Percentiles rank a stretch among this genome's conserved stretches.
Evolutionary conservation across 2,888 invertebrate genomes (phyloP).

Genomic region (Polyommatus icarus): DNA sequence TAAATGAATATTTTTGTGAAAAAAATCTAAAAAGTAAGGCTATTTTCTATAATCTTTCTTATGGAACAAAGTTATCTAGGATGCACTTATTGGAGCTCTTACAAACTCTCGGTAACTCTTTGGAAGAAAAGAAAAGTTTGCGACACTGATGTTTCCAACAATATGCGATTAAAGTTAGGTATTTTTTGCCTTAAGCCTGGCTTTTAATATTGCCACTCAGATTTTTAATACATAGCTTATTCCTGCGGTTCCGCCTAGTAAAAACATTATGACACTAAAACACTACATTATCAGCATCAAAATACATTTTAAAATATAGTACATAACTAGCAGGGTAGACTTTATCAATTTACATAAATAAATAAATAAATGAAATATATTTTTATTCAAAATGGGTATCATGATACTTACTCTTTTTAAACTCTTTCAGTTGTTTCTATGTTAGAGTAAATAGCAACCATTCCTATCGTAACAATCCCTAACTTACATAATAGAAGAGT

Average conservation of each 20-base stretch:
- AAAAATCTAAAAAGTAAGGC: not conserved
- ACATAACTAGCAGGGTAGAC: too few relatives aligned
- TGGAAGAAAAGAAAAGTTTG: conserved; percentile 29
- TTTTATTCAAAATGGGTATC: too few relatives aligned
- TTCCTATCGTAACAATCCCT: too few relatives aligned
- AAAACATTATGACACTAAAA: not conserved
- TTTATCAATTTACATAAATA: too few relatives aligned
- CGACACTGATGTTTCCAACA: conserved; percentile 28
- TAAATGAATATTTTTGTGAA: not conserved
- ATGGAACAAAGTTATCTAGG: conserved; percentile 24
- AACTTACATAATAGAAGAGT: too few relatives aligned
- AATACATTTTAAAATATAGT: too few relatives aligned
- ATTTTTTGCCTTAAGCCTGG: conserved; percentile 9
- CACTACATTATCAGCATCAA: too few relatives aligned
- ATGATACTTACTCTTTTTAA: too few relatives aligned
- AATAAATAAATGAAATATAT: too few relatives aligned
- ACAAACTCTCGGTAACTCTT: conserved; percentile 24
- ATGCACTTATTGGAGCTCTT: conserved; percentile 29
- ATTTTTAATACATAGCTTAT: not conserved
- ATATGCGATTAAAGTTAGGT: conserved; percentile 28
- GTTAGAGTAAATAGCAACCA: not conserved
- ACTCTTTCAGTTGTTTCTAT: too few relatives aligned
- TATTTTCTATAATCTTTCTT: conserved; percentile 29
- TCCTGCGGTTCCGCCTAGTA: not conserved
- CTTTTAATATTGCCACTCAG: conserved; percentile 12